phyloP scores from a whole-genome alignment of 1,140 invertebrate genomes.

The Acromyrmex heyeri region DNA sequence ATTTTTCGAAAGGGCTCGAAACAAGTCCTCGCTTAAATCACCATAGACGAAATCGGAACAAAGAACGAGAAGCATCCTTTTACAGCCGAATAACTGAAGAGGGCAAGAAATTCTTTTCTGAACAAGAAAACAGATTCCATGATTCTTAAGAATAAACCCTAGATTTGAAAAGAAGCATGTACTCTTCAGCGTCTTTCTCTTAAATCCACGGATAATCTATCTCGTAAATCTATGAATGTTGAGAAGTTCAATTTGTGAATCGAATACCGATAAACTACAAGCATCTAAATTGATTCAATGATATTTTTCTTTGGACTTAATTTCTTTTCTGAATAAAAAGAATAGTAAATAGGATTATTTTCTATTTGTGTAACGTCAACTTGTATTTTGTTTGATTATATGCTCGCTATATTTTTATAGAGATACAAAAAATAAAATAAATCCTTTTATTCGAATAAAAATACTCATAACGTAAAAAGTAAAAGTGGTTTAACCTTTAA shows the following conservation, averaged over 20 bases:
- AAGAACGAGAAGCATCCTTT: neutral
- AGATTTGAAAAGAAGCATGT: neutral
- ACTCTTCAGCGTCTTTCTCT: neutral
- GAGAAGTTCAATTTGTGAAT: neutral
- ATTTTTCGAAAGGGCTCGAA: neutral
- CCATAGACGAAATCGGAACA: neutral
- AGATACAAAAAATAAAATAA: neutral
- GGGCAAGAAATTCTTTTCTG: neutral
- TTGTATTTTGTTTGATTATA: neutral
- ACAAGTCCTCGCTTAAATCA: neutral
- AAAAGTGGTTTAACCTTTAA: neutral
- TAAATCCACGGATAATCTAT: conserved; percentile 7
- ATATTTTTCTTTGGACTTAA: neutral
- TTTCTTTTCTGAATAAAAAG: neutral
- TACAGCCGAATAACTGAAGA: neutral
- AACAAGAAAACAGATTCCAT: conserved; percentile 2
- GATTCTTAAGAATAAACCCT: neutral
- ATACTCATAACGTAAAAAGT: neutral
- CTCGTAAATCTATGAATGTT: neutral
- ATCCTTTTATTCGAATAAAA: conserved; percentile 4
- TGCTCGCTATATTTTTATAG: neutral
- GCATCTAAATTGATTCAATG: neutral
- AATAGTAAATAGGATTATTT: neutral
- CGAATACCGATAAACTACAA: neutral
- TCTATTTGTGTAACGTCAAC: neutral